phyloP scores from a whole-genome alignment of 1,140 invertebrate genomes.

The Pseudobourletiella spinata region DNA sequence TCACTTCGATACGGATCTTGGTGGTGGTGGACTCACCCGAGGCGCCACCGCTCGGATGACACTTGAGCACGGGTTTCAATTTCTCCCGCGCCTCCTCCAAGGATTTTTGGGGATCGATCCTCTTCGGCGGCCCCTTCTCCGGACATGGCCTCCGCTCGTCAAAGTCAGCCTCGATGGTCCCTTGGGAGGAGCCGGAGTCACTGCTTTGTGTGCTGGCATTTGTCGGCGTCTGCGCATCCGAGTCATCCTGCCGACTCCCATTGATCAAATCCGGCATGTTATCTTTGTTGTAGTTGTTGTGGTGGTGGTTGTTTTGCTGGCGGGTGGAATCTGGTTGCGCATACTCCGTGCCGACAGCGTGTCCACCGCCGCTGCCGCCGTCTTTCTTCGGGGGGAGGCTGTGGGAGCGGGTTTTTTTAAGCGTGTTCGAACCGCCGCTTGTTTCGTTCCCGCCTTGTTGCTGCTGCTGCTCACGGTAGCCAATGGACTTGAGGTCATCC shows the following conservation, averaged over 20 bases:
- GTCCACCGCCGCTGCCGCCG: constrained; percentile 20
- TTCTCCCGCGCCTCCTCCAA: constrained; percentile 32
- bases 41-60: background rate
- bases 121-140: background rate
- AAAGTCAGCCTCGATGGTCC: constrained; percentile 1
- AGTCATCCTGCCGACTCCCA: constrained; percentile 16
- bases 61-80: constrained; percentile 20
- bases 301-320: background rate
- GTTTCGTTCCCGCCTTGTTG: constrained; percentile 4
- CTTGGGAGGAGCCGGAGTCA: constrained; percentile 10
- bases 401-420: constrained; percentile 43
- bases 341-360: constrained; percentile 13
- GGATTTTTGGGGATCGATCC: constrained; percentile 29
- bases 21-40: no score
- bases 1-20: constrained; percentile 37
- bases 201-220: constrained; percentile 14
- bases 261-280: constrained; percentile 16
- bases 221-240: constrained; percentile 11
- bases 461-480: constrained; percentile 50
- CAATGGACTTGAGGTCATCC: constrained; percentile 69
- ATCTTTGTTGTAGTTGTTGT: constrained; percentile 12
- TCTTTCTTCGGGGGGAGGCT: constrained; percentile 46
- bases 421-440: constrained; percentile 6
- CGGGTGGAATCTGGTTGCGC: constrained; percentile 1
- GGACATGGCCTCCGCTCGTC: no score